Evolutionary conservation across 2,113 vertebrate genomes (phyloP).

Genomic region (Xiphias gladius): DNA sequence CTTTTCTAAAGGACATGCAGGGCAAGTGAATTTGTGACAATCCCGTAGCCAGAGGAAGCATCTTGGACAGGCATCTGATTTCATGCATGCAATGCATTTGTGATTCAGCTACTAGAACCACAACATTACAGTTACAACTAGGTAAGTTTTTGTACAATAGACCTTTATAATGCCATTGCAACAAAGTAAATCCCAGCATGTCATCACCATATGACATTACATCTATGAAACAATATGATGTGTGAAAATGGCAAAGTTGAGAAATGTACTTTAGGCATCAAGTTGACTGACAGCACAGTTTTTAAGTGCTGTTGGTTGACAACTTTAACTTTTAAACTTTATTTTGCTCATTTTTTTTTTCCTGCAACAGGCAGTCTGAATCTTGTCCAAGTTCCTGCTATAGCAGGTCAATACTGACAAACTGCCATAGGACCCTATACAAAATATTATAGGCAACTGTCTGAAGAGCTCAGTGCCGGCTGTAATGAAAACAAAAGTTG

Average conservation of each 20-base stretch:
- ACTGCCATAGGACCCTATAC: not conserved
- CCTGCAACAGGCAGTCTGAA: not conserved
- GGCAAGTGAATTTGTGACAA: not conserved
- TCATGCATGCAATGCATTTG: too few species aligned
- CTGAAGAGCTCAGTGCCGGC: not conserved
- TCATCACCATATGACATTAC: not conserved
- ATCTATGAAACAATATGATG: too few species aligned
- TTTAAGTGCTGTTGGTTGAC: not conserved
- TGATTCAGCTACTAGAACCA: too few species aligned
- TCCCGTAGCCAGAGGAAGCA: not conserved
- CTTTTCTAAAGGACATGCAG: not conserved
- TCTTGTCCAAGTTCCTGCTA: not conserved
- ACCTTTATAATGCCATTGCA: too few species aligned
- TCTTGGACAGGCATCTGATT: not conserved
- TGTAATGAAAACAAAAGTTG: not conserved
- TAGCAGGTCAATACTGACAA: not conserved
- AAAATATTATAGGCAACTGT: not conserved
- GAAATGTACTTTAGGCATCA: too few species aligned
- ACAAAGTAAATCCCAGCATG: too few species aligned
- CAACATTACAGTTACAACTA: too few species aligned
- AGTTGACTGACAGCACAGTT: too few species aligned
- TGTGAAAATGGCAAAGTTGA: too few species aligned
- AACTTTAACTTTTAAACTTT: not conserved
- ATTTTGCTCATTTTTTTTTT: not conserved
- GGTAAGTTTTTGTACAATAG: too few species aligned